Percentiles rank a stretch among this genome's conserved stretches.
Conservation (phyloP, 1,140 invertebrate species). For the Leptopilina boulardi region DNA sequence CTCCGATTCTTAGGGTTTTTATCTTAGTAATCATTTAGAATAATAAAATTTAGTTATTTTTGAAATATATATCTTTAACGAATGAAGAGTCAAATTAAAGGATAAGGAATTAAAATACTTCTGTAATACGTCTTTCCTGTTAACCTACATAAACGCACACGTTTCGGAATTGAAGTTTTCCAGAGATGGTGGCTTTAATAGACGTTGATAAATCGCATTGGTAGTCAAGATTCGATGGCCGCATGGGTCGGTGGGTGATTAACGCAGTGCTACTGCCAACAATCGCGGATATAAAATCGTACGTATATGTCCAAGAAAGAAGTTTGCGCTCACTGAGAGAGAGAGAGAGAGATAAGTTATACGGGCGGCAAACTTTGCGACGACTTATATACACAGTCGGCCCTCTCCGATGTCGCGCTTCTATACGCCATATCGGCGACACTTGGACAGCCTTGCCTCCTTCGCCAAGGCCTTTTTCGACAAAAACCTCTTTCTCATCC, state of each 20-base stretch:
- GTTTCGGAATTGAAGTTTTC: conserved; percentile 16
- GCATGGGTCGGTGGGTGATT: conserved; percentile 48
- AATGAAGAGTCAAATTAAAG: background rate
- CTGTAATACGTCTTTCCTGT: background rate
- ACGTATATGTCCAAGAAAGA: conserved; percentile 51
- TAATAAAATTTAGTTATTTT: too few relatives aligned
- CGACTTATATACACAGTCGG: conserved; percentile 44
- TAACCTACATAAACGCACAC: background rate
- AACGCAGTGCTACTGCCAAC: conserved; percentile 54
- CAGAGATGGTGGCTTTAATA: conserved; percentile 44
- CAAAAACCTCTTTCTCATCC: conserved; percentile 29
- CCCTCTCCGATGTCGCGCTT: conserved; percentile 35
- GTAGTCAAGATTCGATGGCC: conserved; percentile 48
- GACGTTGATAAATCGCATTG: conserved; percentile 56
- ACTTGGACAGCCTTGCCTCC: conserved; percentile 28
- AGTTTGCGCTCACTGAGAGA: too few relatives aligned
- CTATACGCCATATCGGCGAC: conserved; percentile 25
- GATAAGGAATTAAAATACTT: background rate
- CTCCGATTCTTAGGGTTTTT: too few relatives aligned
- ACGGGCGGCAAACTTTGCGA: conserved; percentile 47
- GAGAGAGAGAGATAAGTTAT: conserved; percentile 33
- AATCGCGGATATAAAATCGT: conserved; percentile 25
- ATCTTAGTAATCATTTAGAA: too few relatives aligned
- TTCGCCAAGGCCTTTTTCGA: conserved; percentile 25
- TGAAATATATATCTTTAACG: too few relatives aligned